Evolutionary conservation across 2,888 invertebrate species (phyloP), one percentile per base, ranked within the genome.

Genomic region (Agonopterix subpropinquella): DNA sequence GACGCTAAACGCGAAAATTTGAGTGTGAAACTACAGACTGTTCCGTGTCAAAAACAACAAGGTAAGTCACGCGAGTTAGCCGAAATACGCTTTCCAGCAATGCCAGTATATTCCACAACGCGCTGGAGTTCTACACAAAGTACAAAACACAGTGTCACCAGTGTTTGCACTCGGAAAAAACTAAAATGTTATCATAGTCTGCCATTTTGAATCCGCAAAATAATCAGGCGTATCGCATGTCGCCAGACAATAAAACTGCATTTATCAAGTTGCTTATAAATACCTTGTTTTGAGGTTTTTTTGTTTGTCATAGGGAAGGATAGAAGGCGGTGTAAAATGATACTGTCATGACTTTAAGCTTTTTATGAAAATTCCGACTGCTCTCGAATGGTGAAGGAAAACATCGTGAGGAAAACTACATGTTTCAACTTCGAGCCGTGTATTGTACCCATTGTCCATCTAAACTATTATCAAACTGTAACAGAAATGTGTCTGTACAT

Each of bases 1-100:
- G 75, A 70, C 67, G 68, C 67, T 73, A 69, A 70, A 75, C 73
- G 77, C 73, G 75, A 80, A 80, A 77, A 79, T 84, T 80, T 78
- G 77, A 80, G 84, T 82, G 83, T 74, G 78, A 80, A 81, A 79
- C 77, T 76, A 77, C 77, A 68, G 71, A 72, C 72, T 65, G 70
- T 77, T 66, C 66, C 82, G 80, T 79, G 81, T 80, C 80, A 78
- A 80, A 77, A 61, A 65, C 66, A 66, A 67, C 70, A 58, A 64
- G 59, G 56, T 47, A 44, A 62, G 77, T 78, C 84, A 82, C 85
- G 82, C 82, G 72, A 81, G 28, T 51, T 53, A 45, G 53, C 39
- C 51, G 53, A 41, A 50, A 52, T 56, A 46, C 49, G 57, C 53
- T 52, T 67, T 60, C 68, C 66, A 63, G 57, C 67, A 11, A 60